Percentiles rank a stretch among this genome's conserved stretches.
Evolutionary conservation across 2,797 vertebrate species (phyloP).

Genomic region (Euthynnus affinis): DNA sequence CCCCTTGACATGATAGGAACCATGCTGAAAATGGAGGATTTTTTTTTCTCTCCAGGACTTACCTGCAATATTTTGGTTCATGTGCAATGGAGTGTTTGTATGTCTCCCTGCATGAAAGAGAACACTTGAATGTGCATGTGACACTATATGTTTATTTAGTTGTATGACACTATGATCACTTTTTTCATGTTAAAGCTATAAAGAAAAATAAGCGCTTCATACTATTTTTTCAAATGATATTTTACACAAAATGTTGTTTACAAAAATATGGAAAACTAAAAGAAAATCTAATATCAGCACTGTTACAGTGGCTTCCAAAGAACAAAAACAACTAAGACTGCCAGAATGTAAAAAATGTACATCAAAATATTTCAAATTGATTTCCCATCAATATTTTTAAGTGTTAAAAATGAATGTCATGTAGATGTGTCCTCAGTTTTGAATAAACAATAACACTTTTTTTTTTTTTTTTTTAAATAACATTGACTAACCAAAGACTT

Average conservation of each 20-base stretch:
- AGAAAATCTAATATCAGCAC: neutral
- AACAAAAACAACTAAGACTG: neutral
- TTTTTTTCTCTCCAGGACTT: conserved; percentile 61
- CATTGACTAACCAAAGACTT: neutral
- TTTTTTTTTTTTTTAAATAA: too few species aligned
- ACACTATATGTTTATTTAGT: conserved; percentile 7
- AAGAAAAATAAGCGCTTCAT: neutral
- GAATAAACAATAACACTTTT: neutral
- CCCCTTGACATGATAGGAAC: conserved; percentile 82
- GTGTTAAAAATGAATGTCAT: neutral
- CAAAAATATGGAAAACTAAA: neutral
- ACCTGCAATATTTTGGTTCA: conserved; percentile 44
- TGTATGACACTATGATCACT: too few species aligned
- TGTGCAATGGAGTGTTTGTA: conserved; percentile 36
- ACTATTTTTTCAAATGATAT: conserved; percentile 12
- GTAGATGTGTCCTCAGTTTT: neutral
- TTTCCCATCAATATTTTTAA: neutral
- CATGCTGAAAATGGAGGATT: conserved; percentile 67
- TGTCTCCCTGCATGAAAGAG: conserved; percentile 13
- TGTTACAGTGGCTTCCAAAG: neutral
- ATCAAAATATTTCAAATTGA: neutral
- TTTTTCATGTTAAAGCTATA: neutral
- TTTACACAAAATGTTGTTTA: neutral
- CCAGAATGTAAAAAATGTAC: neutral
- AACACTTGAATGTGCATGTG: neutral